Conservation (phyloP, 2,888 invertebrate species). For the Mythimna impura region DNA sequence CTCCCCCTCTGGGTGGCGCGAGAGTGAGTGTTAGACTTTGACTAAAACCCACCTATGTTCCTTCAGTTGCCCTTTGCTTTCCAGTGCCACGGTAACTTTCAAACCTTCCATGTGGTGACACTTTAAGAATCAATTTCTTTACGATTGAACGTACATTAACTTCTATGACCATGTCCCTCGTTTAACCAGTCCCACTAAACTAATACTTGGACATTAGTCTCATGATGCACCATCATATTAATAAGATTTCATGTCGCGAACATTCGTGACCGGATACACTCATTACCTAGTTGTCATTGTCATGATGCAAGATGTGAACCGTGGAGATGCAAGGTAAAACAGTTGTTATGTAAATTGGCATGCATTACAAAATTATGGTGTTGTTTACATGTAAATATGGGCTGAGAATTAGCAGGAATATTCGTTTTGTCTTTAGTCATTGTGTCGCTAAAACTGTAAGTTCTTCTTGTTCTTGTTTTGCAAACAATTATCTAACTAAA, state of each 20-base stretch:
- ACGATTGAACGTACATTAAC: no score
- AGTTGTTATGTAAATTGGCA: slow-evolving; percentile 1
- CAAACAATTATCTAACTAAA: neutral
- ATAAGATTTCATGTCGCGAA: slow-evolving; percentile 66
- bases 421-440: neutral
- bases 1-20: no score
- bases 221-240: slow-evolving; percentile 57
- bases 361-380: slow-evolving; percentile 4
- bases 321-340: slow-evolving; percentile 70
- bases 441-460: neutral
- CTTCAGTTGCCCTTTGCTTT: no score
- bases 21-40: no score
- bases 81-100: no score
- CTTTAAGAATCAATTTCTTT: no score
- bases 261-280: slow-evolving; percentile 81
- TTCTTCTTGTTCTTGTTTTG: neutral
- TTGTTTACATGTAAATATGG: slow-evolving; percentile 3
- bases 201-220: slow-evolving; percentile 41
- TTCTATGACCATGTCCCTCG: neutral
- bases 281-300: slow-evolving; percentile 63
- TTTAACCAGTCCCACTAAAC: slow-evolving; percentile 20
- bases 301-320: slow-evolving; percentile 64
- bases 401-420: neutral
- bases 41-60: no score
- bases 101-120: no score